Percentiles rank a stretch among this genome's conserved stretches.
Conservation (phyloP, 2,113 vertebrate genomes). For the Polyodon spathula region DNA sequence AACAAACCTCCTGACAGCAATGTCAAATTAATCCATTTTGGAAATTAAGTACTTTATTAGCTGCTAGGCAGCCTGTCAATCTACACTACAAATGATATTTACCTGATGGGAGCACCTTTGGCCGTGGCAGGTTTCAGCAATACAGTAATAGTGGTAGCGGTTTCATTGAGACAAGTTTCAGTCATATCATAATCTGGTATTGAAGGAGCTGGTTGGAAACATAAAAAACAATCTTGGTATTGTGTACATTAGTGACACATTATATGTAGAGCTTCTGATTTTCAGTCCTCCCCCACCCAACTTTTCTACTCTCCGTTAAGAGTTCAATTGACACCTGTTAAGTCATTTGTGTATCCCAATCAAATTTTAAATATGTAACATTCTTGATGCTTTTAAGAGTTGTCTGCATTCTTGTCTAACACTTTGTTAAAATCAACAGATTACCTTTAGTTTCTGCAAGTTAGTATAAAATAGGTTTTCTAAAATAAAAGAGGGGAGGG, state of each 20-base stretch:
- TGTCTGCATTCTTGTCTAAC: too few species aligned
- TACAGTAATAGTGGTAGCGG: slow-evolving; percentile 92
- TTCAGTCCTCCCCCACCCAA: background rate
- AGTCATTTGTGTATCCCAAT: too few species aligned
- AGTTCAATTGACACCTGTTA: too few species aligned
- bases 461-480: background rate
- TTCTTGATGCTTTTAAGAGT: too few species aligned
- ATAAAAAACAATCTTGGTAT: slow-evolving; percentile 16
- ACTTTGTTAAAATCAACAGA: too few species aligned
- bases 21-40: slow-evolving; percentile 11
- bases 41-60: slow-evolving; percentile 13
- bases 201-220: slow-evolving; percentile 68
- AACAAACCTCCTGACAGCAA: slow-evolving; percentile 17
- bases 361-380: too few species aligned
- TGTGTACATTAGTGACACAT: background rate
- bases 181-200: slow-evolving; percentile 90
- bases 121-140: slow-evolving; percentile 92
- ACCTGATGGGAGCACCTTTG: slow-evolving; percentile 97
- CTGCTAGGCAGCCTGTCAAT: background rate
- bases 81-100: slow-evolving; percentile 23
- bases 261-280: background rate
- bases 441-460: slow-evolving; percentile 1
- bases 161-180: slow-evolving; percentile 92
- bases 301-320: background rate
- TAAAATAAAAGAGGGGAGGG: too few species aligned